phyloP scores from a whole-genome alignment of 2,888 invertebrate genomes.

The Tyria jacobaeae region DNA sequence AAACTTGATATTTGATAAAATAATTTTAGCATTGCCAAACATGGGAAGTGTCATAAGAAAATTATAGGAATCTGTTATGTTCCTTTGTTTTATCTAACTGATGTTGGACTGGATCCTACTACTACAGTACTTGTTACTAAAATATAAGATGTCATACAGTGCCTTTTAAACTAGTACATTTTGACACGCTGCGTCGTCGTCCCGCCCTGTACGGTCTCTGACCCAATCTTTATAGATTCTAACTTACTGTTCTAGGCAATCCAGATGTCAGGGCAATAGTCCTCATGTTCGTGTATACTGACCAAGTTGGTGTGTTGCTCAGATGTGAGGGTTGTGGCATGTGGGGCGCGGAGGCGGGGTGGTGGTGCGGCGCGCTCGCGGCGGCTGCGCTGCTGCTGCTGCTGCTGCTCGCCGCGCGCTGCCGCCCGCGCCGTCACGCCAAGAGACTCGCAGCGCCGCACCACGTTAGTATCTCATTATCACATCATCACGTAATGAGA shows the following conservation, averaged over 20 bases:
- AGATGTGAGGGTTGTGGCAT: slow-evolving; percentile 79
- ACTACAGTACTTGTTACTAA: no score
- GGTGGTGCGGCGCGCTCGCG: slow-evolving; percentile 79
- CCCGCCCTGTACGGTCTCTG: no score
- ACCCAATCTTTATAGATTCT: background rate
- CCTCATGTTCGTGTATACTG: slow-evolving; percentile 3
- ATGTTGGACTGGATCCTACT: no score
- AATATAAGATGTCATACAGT: no score
- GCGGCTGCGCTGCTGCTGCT: slow-evolving; percentile 72
- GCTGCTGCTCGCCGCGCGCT: slow-evolving; percentile 69
- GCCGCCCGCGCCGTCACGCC: slow-evolving; percentile 58
- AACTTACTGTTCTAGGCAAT: slow-evolving; percentile 3
- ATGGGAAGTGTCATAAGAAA: no score
- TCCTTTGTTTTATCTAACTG: background rate
- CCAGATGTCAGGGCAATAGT: background rate
- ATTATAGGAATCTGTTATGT: background rate
- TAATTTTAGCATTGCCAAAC: no score
- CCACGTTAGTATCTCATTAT: slow-evolving; percentile 29
- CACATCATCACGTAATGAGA: background rate
- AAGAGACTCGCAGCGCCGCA: slow-evolving; percentile 32
- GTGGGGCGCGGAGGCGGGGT: slow-evolving; percentile 78
- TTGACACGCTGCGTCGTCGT: no score
- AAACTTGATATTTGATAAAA: no score
- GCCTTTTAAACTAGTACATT: no score
- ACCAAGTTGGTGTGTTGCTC: slow-evolving; percentile 25